These are phyloP conservation scores for Lithophane socia DNA, from an alignment of 2,888 invertebrate species.

Conservation along the genomic window DNA sequence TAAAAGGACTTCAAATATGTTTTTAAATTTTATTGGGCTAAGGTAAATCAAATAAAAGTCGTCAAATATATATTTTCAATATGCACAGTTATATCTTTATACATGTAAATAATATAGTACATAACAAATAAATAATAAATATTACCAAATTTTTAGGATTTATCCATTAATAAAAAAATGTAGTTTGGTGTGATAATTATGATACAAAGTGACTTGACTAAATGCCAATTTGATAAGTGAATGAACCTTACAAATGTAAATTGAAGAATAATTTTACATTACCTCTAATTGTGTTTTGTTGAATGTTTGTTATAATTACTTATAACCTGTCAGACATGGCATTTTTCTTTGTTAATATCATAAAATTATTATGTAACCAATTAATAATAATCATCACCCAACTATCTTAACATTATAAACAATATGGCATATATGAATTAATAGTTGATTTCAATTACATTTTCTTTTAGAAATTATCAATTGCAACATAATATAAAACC, in stretches of 20 bases:
- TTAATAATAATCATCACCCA: slow-evolving; percentile 82
- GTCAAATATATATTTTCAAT: slow-evolving; percentile 90
- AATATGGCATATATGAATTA: slow-evolving; percentile 90
- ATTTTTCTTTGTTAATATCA: slow-evolving; percentile 75
- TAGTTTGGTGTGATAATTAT: slow-evolving; percentile 87
- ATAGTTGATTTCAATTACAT: slow-evolving; percentile 87
- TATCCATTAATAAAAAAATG: slow-evolving; percentile 85
- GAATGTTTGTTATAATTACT: slow-evolving; percentile 77
- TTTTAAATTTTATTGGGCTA: slow-evolving; percentile 87
- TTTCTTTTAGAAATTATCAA: slow-evolving; percentile 88
- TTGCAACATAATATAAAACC: slow-evolving; percentile 88
- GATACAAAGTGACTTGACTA: slow-evolving; percentile 87
- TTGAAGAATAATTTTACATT: slow-evolving; percentile 81
- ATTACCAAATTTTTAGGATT: slow-evolving; percentile 88
- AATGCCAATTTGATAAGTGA: slow-evolving; percentile 84
- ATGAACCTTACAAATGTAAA: slow-evolving; percentile 73
- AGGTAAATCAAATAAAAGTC: slow-evolving; percentile 89
- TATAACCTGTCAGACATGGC: slow-evolving; percentile 81
- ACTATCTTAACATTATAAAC: slow-evolving; percentile 88
- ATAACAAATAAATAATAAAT: slow-evolving; percentile 91
- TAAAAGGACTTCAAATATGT: slow-evolving; percentile 51
- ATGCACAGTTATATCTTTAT: slow-evolving; percentile 90
- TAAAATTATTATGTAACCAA: slow-evolving; percentile 81
- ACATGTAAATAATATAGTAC: slow-evolving; percentile 90
- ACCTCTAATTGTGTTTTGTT: slow-evolving; percentile 76